Evolutionary conservation across 1,140 invertebrate genomes (phyloP), one percentile per base, ranked within the genome.

Genomic region (Drosophila arawakana): DNA sequence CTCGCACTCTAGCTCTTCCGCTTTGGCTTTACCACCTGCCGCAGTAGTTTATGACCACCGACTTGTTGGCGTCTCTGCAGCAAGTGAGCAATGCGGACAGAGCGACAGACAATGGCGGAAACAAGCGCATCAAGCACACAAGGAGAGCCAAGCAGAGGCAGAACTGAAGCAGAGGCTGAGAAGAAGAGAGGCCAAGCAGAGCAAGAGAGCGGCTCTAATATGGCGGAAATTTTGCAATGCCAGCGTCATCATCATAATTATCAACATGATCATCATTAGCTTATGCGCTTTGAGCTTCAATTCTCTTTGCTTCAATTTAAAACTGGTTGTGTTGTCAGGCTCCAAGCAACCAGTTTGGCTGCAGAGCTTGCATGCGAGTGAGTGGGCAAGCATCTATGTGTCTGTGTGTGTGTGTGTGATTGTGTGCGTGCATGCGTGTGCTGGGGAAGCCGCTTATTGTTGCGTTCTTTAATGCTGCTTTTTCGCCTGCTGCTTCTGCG

Each of bases 401-500:
- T n/a, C 15, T 0, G 30, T 13, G 37, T 11, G 11, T 8, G 49
- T 5, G 30, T 18, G 39, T 46, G 47, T 37, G 10, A 47, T n/a
- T 57, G 39, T 54, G 47, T 44, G 39, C 13, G 39, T 58, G 52
- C 41, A 35, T 57, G 13, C 25, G 62, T 60, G 70, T 54, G 70
- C 57, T 73, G 71, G 71, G 71, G 71, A 73, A 73, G 63, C 71
- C 71, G 71, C 71, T 73, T 68, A 60, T 52, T 73, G 63, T 59
- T 67, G 46, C 54, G 69, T 67, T 65, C 69, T 21, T 21, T 21
- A 21, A 21, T 21, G 18, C 18, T 65, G 34, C 46, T 37, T 10
- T n/a, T 69, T 44, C 35, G 25, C 39, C 43, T 39, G 30, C 55
- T 43, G 34, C 54, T 58, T 69, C 66, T 52, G 52, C 49, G 49